Conservation (phyloP, 53 echinoderm and acorn worm genomes). For the Patiria pectinifera region DNA sequence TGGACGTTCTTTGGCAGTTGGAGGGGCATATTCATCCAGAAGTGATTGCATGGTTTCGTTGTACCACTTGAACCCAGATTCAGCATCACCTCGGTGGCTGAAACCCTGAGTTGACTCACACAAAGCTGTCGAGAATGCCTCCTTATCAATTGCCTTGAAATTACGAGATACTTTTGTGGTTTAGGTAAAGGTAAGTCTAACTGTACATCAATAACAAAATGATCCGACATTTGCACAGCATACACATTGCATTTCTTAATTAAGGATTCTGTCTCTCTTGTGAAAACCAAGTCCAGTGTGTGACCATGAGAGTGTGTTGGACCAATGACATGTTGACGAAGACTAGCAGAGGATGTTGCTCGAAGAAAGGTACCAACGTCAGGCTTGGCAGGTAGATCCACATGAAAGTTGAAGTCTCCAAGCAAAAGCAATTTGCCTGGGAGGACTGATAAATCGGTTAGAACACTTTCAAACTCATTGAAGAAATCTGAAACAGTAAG, state of each 20-base stretch:
- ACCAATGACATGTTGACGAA: not conserved
- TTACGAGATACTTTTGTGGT: slow-evolving; percentile 37
- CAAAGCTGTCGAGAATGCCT: slow-evolving; percentile 37
- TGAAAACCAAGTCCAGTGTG: slow-evolving; percentile 3
- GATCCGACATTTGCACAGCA: slow-evolving; percentile 30
- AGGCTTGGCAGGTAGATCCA: slow-evolving; percentile 3
- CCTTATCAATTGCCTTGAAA: slow-evolving; percentile 48
- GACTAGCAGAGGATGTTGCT: not conserved
- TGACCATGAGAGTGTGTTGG: slow-evolving; percentile 15
- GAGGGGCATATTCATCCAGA: slow-evolving; percentile 7
- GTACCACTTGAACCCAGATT: slow-evolving; percentile 44
- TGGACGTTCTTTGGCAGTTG: slow-evolving; percentile 1
- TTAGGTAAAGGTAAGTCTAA: slow-evolving; percentile 34
- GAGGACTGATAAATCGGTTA: not conserved
- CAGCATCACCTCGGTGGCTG: slow-evolving; percentile 41
- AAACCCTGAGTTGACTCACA: slow-evolving; percentile 19
- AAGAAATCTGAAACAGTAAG: slow-evolving; percentile 22
- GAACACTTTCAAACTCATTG: slow-evolving; percentile 9
- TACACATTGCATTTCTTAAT: slow-evolving; percentile 7
- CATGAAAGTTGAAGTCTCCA: not conserved
- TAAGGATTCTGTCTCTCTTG: slow-evolving; percentile 12
- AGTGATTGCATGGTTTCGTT: slow-evolving; percentile 8
- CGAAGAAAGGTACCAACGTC: not conserved
- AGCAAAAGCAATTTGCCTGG: not conserved
- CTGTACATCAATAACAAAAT: slow-evolving; percentile 49